Base-by-base conservation (phyloP, 2,797 vertebrate genomes). In the Dendrocincla fuliginosa region DNA sequence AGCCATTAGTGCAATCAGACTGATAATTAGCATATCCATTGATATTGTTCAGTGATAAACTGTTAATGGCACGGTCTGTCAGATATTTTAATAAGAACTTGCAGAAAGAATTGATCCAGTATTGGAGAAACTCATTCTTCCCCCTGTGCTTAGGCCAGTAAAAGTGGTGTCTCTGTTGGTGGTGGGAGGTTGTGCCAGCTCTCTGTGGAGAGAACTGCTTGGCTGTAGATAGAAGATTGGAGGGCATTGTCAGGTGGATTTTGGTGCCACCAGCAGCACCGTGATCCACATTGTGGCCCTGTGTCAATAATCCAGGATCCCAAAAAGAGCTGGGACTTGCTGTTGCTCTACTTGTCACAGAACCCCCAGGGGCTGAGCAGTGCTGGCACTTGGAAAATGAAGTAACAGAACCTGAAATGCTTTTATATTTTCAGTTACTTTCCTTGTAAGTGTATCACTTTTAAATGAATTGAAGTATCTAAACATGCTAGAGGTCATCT, bases 341-440 rank as follows among this genome's bases (percentile, higher is more conserved):
- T 89, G 63, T 71, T 0, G 0, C 46, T 1, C 1, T 56, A 9
- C 28, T 47, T n/a, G 9, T 44, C 44, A 10, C 8, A 10, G 10
- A 11, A 11, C 19, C 11, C 25, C 32, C 57, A 18, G 63, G 75
- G 65, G 17, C 49, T 7, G 35, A 30, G 19, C 22, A 47, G 47
- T 13, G 16, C 27, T 18, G 50, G 0, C 24, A 18, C 50, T 53
- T 53, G 14, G 68, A 84, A 81, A 52, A 55, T n/a, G 3, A 63
- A 50, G 10, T 30, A 47, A 42, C 13, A 27, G 50, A 77, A 74
- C 50, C 17, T 39, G 47, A 20, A 37, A 22, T 3, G 2, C 22
- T 59, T 67, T n/a, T 53, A 8, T 2, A 1, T 27, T 59, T 73
- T 52, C 44, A 18, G 53, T 67, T 67, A 5, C 56, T 84, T 81